Evolutionary conservation across 2,888 invertebrate genomes (phyloP), one percentile per base, ranked within the genome.

Genomic region (Nowickia ferox): DNA sequence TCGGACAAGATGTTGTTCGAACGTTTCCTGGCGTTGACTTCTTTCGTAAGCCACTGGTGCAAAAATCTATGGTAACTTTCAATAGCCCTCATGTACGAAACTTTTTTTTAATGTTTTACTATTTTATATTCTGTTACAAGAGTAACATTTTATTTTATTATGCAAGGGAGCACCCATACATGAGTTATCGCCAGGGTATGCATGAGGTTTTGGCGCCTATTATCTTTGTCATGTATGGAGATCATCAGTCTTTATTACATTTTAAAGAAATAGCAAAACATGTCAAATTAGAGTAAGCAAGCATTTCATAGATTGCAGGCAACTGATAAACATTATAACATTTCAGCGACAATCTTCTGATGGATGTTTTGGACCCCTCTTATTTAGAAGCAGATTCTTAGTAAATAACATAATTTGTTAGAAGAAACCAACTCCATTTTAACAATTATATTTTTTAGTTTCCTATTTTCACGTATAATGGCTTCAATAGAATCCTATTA

Each of bases 151-250:
- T 95, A 15, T 95, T 95, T 90, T 94, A 94, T 90, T 95, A 95
- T 93, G 94, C 95, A 0, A 93, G 96, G 1, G 94, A 96, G 63
- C 95, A 96, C 92, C 94, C 95, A 0, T 93, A 94, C 86, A 94
- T 97, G 89, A 95, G 95, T 69, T 97, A 97, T 91, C 94, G 96
- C 57, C 97, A 97, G 94, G 97, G 97, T 30, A 97, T 97, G 97
- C 97, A 97, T 92, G 97, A 97, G 92, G 94, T 97, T 68, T 92
- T 97, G 71, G 97, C 97, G 1, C 97, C 97, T 0, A 92, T 97
- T 68, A 93, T 97, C 42, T 96, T 96, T 90, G 96, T 97, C 13
- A 93, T 97, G 30, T 95, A 96, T 89, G 94, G 95, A 87, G 97
- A 97, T 91, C 95, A 96, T 87, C 95, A 95, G 90, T 94, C 95